Base-by-base conservation (phyloP, 1,140 invertebrate genomes). In the Rhyacophila brunnea region DNA sequence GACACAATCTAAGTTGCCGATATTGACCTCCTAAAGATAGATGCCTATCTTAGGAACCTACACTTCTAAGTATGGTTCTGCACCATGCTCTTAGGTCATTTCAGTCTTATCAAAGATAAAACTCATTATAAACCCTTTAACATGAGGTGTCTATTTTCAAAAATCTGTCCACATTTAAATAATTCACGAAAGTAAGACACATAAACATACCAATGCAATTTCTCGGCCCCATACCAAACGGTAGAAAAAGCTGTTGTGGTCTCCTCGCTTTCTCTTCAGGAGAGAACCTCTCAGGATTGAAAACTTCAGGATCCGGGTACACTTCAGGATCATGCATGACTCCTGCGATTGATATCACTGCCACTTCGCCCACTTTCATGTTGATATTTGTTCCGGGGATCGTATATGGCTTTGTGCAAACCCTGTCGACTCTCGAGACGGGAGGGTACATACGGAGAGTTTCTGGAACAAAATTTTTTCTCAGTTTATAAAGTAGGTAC, bases 161-260 rank as follows among this genome's bases (percentile, higher is more conserved):
- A n/a, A n/a, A n/a, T n/a, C n/a, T n/a, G n/a, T n/a, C n/a, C n/a
- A n/a, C n/a, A n/a, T n/a, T n/a, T n/a, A n/a, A n/a, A n/a, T n/a
- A n/a, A n/a, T n/a, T n/a, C n/a, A n/a, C n/a, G n/a, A n/a, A n/a
- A n/a, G n/a, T n/a, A n/a, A n/a, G n/a, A n/a, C n/a, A n/a, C n/a
- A n/a, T n/a, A n/a, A n/a, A n/a, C n/a, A n/a, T 77, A 83, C 87
- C 89, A 60, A 89, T 87, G 69, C 88, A 90, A 71, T 87, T 87
- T 36, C 88, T 80, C 0, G 84, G 82, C 2, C 88, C 88, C 35
- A 83, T 83, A 0, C 87, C 87, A 68, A 91, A 92, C 4, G 88
- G 83, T 34, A 91, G 68, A 68, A 81, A 90, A 1, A 77, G 46
- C 67, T 83, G 82, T 0, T 70, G 77, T 36, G 77, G 78, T 57